These are phyloP conservation scores for Marmota flaviventris DNA, from an alignment of 2,113 vertebrate species.

Conservation along the genomic window DNA sequence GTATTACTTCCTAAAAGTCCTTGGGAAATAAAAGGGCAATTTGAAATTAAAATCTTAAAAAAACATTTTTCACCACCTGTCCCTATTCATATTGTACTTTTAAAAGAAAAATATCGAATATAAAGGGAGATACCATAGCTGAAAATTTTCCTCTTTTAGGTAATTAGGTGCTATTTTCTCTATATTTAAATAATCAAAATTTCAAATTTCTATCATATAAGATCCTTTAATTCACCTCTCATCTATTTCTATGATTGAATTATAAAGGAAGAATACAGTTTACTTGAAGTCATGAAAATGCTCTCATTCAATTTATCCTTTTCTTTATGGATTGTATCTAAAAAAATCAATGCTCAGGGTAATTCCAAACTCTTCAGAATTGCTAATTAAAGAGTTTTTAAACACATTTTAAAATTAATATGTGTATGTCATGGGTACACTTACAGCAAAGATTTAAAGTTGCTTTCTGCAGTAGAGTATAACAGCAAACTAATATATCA, in stretches of 20 bases:
- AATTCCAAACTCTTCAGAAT: conserved; percentile 39
- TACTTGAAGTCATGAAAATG: neutral
- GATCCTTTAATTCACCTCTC: neutral
- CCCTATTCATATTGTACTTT: conserved; percentile 9
- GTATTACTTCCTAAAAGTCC: conserved; percentile 33
- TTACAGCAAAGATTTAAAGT: conserved; percentile 47
- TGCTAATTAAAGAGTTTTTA: neutral
- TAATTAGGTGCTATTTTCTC: neutral
- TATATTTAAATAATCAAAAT: conserved; percentile 40
- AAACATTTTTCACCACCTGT: neutral
- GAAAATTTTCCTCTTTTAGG: neutral
- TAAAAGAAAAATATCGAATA: neutral
- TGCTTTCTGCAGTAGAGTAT: neutral
- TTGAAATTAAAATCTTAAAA: conserved; percentile 67
- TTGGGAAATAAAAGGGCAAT: conserved; percentile 34
- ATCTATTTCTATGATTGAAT: neutral
- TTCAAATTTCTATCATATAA: conserved; percentile 10
- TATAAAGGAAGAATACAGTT: conserved; percentile 24
- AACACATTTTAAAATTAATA: neutral
- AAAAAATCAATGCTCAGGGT: neutral
- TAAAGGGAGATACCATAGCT: neutral
- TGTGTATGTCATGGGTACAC: neutral
- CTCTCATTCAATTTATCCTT: neutral
- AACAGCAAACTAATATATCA: neutral
- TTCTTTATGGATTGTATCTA: conserved; percentile 1